These are phyloP conservation scores for Emydura subglobosa DNA, from an alignment of 2,113 vertebrate species.

Conservation along the genomic window DNA sequence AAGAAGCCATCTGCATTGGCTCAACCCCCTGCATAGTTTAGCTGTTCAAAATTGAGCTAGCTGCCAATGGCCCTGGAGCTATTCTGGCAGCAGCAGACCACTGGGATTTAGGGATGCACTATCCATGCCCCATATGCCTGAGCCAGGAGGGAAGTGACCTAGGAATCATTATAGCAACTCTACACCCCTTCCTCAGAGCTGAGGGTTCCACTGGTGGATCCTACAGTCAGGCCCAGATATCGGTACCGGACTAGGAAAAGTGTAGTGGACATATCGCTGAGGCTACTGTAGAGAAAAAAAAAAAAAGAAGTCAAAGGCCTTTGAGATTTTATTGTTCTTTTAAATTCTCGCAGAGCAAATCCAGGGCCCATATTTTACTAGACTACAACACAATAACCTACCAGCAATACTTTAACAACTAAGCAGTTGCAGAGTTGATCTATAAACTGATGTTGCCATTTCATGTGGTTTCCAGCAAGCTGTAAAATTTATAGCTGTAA, in stretches of 20 bases:
- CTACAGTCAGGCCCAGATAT: neutral
- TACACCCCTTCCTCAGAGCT: neutral
- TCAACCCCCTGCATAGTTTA: neutral
- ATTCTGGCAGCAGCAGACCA: neutral
- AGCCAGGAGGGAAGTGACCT: neutral
- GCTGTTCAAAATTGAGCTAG: neutral
- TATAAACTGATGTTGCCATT: slow-evolving; percentile 73
- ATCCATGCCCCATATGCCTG: fast-evolving
- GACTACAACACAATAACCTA: slow-evolving; percentile 62
- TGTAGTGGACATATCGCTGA: neutral
- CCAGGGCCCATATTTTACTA: slow-evolving; percentile 59
- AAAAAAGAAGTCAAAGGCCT: slow-evolving; percentile 51
- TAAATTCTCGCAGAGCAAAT: slow-evolving; percentile 56
- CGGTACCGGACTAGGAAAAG: neutral
- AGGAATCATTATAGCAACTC: fast-evolving
- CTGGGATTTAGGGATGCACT: neutral
- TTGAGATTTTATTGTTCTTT: slow-evolving; percentile 57
- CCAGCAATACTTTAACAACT: slow-evolving; percentile 58
- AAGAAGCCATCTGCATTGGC: neutral
- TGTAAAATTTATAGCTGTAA: slow-evolving; percentile 77
- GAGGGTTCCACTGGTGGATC: fast-evolving
- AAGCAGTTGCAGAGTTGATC: slow-evolving; percentile 65
- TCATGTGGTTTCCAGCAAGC: slow-evolving; percentile 78
- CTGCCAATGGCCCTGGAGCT: neutral
- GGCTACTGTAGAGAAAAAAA: neutral